Conservation (phyloP, 2,888 invertebrate genomes). For the Caenorhabditis japonica region DNA sequence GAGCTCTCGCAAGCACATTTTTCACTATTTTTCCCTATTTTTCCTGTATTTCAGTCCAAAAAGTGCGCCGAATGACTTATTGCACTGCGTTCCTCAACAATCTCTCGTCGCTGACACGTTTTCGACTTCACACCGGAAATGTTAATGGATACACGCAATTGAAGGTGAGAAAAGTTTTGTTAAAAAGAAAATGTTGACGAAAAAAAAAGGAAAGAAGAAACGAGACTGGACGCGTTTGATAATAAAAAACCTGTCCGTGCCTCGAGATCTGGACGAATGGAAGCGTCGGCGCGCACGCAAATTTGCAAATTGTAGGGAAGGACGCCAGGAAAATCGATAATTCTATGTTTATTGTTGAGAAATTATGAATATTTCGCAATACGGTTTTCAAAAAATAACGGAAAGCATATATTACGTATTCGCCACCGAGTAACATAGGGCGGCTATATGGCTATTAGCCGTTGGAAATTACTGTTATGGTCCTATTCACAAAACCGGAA, state of each 20-base stretch:
- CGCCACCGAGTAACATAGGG: too few species aligned
- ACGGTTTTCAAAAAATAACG: neutral
- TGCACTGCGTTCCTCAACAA: constrained; percentile 57
- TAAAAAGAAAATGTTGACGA: constrained; percentile 1
- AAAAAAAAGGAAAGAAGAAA: neutral
- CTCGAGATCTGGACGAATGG: constrained; percentile 10
- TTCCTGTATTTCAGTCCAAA: constrained; percentile 18
- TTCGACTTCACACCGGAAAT: constrained; percentile 76
- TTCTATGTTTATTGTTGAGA: neutral
- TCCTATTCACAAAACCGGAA: too few species aligned
- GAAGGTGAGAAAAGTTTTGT: constrained; percentile 61
- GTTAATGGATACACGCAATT: constrained; percentile 76
- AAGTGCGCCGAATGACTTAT: constrained; percentile 28
- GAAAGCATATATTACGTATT: too few species aligned
- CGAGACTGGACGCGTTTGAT: constrained; percentile 8
- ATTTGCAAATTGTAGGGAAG: constrained; percentile 1
- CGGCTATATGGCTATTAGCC: too few species aligned
- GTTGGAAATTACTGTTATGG: too few species aligned
- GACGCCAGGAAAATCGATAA: neutral
- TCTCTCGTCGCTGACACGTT: constrained; percentile 56
- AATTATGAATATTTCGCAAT: neutral
- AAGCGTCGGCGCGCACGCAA: neutral
- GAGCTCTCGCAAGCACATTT: neutral
- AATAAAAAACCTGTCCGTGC: constrained; percentile 33
- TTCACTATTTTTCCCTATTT: neutral